Base-by-base conservation (phyloP, 2,888 invertebrate species). In the Mythimna impura region DNA sequence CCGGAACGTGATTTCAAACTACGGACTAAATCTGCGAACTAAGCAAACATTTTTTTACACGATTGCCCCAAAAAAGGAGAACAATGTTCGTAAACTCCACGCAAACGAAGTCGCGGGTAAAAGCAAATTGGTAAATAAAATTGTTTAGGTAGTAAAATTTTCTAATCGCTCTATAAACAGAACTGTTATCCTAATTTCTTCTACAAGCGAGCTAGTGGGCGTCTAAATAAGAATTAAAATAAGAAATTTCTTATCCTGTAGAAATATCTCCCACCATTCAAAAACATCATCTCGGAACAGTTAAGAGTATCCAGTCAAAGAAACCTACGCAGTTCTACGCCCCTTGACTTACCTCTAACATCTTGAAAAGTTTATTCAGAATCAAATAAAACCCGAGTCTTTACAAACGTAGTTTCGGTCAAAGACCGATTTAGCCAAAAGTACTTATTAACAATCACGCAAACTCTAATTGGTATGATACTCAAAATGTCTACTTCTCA, bases 321-420 rank as follows among this genome's bases (percentile, higher is more conserved):
- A 3, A 14, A 30, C 76, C 76, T 63, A 76, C 76, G 52, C 69
- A 52, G 4, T 4, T 65, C 20, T 20, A 20, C 36, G 47, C 47
- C 61, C 40, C 25, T 61, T 55, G 30, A 55, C 52, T 70, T 71
- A 71, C 63, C 71, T 71, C 20, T 71, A 52, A 58, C 34, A 62
- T 63, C 63, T 65, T 17, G 30, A 12, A n/a, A 74, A 66, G 7
- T 54, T 40, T 36, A 68, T 8, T 54, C 34, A 30, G 40, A 54
- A 60, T 36, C 34, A 71, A 22, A 63, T 17, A 30, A 22, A 47
- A 54, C 12, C 20, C 43, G 10, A 58, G n/a, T 36, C n/a, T 12
- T 55, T 40, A 34, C 17, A 43, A 58, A 63, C 36, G 1, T 20
- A 47, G 14, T 52, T 36, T n/a, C 30, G 12, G 30, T 40, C 3